Conservation (phyloP, 2,888 invertebrate genomes). For the Machimus atricapillus region DNA sequence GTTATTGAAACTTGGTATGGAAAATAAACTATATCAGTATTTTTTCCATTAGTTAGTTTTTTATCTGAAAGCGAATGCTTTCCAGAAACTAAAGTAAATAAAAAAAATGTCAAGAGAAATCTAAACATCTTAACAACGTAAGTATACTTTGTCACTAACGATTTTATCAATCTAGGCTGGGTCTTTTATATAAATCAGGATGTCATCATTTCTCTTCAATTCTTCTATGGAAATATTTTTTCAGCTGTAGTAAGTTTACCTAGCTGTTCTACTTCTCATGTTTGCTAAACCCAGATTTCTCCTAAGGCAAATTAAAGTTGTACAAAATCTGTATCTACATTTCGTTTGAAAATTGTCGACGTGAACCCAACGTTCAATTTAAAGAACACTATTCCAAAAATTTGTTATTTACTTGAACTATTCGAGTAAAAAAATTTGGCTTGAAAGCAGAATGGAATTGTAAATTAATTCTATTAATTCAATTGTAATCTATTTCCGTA, state of each 20-base stretch:
- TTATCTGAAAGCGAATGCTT: not conserved
- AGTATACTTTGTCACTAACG: not conserved
- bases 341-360: not conserved
- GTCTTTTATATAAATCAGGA: not conserved
- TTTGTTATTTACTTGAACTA: not conserved
- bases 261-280: not conserved
- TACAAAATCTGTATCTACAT: not conserved
- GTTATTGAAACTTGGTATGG: constrained; percentile 56
- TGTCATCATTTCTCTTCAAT: not conserved
- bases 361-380: not conserved
- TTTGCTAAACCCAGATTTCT: not conserved
- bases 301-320: not conserved
- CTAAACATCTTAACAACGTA: not conserved
- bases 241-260: not conserved
- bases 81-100: not conserved
- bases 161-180: not conserved
- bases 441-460: no score
- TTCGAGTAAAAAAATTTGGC: no score
- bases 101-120: not conserved
- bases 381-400: not conserved
- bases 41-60: constrained; percentile 55
- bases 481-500: no score
- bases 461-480: no score
- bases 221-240: not conserved
- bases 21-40: constrained; percentile 50